Conservation (phyloP, 2,797 vertebrate species). For the Tapirus indicus region DNA sequence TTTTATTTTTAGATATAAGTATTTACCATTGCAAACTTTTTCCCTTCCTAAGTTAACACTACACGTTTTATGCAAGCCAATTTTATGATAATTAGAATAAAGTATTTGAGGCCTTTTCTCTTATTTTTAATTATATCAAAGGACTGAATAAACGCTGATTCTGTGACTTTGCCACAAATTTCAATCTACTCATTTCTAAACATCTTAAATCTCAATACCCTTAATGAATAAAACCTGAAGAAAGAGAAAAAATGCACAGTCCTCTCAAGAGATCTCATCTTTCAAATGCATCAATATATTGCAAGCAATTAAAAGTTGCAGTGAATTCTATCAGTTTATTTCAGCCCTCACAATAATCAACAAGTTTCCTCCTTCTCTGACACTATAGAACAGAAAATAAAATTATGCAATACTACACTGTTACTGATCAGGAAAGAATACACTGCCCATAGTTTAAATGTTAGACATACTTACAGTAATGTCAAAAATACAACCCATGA, state of each 20-base stretch:
- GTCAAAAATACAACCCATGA: slow-evolving; percentile 81
- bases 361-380: slow-evolving; percentile 69
- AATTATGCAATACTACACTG: slow-evolving; percentile 57
- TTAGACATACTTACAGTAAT: slow-evolving; percentile 82
- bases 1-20: slow-evolving; percentile 43
- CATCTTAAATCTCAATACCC: slow-evolving; percentile 48
- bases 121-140: slow-evolving; percentile 39
- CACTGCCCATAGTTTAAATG: slow-evolving; percentile 76
- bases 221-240: slow-evolving; percentile 60
- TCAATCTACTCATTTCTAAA: slow-evolving; percentile 8
- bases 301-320: slow-evolving; percentile 68
- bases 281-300: slow-evolving; percentile 63
- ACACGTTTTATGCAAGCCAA: not conserved
- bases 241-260: slow-evolving; percentile 75
- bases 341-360: slow-evolving; percentile 66
- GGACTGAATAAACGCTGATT: not conserved
- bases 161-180: slow-evolving; percentile 34
- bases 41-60: not conserved
- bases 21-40: slow-evolving; percentile 39
- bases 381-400: slow-evolving; percentile 45
- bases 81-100: slow-evolving; percentile 34
- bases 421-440: slow-evolving; percentile 67
- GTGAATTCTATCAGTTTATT: slow-evolving; percentile 70
- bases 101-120: not conserved
- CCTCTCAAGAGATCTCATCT: slow-evolving; percentile 66